Percentiles rank a stretch among this genome's conserved stretches.
These are phyloP conservation scores for Trichonephila clavipes DNA, from an alignment of 1,140 invertebrate genomes.

Conservation along the genomic window DNA sequence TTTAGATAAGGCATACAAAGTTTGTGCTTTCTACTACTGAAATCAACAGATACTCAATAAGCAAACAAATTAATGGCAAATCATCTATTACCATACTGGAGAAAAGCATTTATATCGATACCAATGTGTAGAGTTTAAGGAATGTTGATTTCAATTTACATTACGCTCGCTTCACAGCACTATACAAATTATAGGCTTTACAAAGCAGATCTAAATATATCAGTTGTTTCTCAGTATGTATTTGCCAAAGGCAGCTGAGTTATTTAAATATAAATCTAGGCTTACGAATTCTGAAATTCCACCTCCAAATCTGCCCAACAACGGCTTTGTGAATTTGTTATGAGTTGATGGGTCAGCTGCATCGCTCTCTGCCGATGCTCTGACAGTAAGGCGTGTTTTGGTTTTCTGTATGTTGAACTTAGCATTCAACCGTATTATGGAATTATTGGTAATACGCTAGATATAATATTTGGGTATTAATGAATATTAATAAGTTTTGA, in stretches of 20 bases:
- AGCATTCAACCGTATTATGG: slow-evolving; percentile 7
- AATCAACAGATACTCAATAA: neutral
- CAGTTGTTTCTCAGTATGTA: neutral
- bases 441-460: slow-evolving; percentile 16
- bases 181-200: neutral
- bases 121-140: neutral
- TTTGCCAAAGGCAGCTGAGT: neutral
- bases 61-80: neutral
- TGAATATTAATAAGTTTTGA: slow-evolving; percentile 22
- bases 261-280: slow-evolving; percentile 23
- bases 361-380: neutral
- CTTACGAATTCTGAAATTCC: neutral
- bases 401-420: neutral
- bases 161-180: neutral
- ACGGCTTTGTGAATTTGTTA: slow-evolving; percentile 17
- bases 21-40: too few relatives aligned
- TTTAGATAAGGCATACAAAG: too few relatives aligned
- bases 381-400: neutral
- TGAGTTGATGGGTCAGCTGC: slow-evolving; percentile 14
- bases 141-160: neutral
- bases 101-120: slow-evolving; percentile 10
- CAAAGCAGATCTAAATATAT: neutral
- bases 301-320: neutral
- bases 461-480: neutral
- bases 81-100: neutral